Conservation (phyloP, 2,113 vertebrate genomes). For the Leptodactylus fuscus region DNA sequence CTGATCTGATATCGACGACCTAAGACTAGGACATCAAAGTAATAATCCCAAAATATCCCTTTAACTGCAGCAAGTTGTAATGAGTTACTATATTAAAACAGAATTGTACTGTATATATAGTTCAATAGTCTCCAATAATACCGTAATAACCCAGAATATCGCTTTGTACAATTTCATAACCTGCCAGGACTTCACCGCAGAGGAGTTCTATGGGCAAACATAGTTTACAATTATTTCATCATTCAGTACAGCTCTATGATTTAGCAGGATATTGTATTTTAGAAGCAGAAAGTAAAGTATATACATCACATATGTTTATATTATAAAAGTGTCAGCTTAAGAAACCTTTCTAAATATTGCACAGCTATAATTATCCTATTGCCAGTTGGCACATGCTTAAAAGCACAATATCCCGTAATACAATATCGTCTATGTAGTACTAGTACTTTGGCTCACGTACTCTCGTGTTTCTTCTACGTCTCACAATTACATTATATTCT, state of each 20-base stretch:
- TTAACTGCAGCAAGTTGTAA: background rate
- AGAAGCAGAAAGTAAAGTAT: background rate
- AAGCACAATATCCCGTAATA: background rate
- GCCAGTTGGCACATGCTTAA: background rate
- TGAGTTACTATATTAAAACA: background rate
- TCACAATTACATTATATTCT: background rate
- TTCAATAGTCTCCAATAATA: background rate
- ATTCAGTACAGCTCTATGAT: background rate
- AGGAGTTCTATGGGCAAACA: background rate
- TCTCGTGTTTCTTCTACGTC: background rate
- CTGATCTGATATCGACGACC: no score
- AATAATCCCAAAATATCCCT: no score
- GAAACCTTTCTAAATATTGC: background rate
- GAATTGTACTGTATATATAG: background rate
- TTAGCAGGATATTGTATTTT: constrained; percentile 5
- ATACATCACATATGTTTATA: background rate
- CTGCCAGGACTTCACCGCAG: background rate
- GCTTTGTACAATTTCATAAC: background rate
- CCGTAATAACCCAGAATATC: background rate
- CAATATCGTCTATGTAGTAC: background rate
- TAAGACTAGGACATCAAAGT: no score
- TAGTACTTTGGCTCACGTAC: background rate
- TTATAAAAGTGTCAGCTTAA: background rate
- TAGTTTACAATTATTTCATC: background rate
- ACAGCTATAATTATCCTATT: background rate